phyloP scores from a whole-genome alignment of 2,797 vertebrate genomes.

The Iguana delicatissima region DNA sequence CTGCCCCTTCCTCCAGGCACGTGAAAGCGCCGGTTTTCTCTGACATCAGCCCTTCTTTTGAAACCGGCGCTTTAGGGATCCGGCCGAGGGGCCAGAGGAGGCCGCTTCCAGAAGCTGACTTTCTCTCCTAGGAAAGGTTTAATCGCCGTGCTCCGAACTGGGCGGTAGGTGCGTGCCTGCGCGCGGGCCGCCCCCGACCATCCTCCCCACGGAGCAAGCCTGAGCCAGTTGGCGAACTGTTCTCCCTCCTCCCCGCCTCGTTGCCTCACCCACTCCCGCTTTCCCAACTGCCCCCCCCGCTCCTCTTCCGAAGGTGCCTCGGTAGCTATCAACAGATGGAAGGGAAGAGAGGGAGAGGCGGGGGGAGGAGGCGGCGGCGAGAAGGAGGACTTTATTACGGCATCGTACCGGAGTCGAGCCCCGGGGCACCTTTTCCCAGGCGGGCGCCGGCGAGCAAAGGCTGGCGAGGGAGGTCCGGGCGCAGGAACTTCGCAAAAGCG shows the following conservation, averaged over 20 bases:
- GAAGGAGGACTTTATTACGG: not conserved
- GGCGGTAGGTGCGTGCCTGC: too few species aligned
- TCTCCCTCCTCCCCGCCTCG: conserved; percentile 55
- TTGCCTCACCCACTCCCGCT: conserved; percentile 23
- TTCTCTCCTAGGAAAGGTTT: too few species aligned
- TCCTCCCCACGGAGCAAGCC: not conserved
- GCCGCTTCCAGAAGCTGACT: too few species aligned
- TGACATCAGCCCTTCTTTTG: too few species aligned
- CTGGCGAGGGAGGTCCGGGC: not conserved
- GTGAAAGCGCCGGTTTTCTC: too few species aligned
- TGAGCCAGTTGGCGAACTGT: conserved; percentile 64
- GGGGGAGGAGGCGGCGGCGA: not conserved
- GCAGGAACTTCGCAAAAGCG: conserved; percentile 7
- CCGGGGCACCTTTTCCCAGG: not conserved
- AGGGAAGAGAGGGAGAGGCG: not conserved
- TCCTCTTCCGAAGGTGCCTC: not conserved
- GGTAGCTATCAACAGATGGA: conserved; percentile 18
- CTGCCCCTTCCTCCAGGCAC: too few species aligned
- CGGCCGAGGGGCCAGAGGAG: too few species aligned
- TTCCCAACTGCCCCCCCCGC: not conserved
- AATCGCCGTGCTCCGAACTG: too few species aligned
- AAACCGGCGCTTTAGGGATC: too few species aligned
- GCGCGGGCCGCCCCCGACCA: too few species aligned
- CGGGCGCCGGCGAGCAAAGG: not conserved
- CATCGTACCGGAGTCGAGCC: not conserved